These are phyloP conservation scores for Listronotus bonariensis DNA, from an alignment of 1,140 invertebrate species.

Conservation along the genomic window DNA sequence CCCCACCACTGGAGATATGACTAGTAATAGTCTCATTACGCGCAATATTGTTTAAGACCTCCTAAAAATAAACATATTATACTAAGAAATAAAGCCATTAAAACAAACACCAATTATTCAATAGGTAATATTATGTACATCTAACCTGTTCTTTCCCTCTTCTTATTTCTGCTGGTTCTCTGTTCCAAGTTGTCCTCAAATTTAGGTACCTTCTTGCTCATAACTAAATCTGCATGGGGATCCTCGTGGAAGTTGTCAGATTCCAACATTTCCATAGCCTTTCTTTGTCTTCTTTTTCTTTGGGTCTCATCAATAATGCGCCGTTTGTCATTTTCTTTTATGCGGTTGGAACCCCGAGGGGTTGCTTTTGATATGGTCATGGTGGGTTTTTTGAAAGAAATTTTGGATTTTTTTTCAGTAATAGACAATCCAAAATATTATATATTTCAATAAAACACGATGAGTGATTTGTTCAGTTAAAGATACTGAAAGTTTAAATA, in stretches of 20 bases:
- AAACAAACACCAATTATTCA: too few relatives aligned
- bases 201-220: slow-evolving; percentile 94
- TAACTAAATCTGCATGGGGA: slow-evolving; percentile 93
- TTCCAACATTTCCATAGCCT: slow-evolving; percentile 93
- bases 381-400: slow-evolving; percentile 27
- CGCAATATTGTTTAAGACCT: too few relatives aligned
- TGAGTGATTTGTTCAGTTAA: too few relatives aligned
- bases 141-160: slow-evolving; percentile 65
- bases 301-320: slow-evolving; percentile 88
- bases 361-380: slow-evolving; percentile 38
- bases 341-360: slow-evolving; percentile 43
- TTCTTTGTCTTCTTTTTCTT: slow-evolving; percentile 80
- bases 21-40: too few relatives aligned
- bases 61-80: too few relatives aligned
- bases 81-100: too few relatives aligned
- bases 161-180: slow-evolving; percentile 71
- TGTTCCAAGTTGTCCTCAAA: slow-evolving; percentile 89
- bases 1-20: too few relatives aligned
- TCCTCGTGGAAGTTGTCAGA: slow-evolving; percentile 98
- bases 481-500: too few relatives aligned
- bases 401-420: slow-evolving; percentile 4
- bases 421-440: not conserved
- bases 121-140: not conserved
- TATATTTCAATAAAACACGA: too few relatives aligned
- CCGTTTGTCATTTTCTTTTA: slow-evolving; percentile 64